These are phyloP conservation scores for Clamator glandarius DNA, from an alignment of 2,797 vertebrate species.

Conservation along the genomic window DNA sequence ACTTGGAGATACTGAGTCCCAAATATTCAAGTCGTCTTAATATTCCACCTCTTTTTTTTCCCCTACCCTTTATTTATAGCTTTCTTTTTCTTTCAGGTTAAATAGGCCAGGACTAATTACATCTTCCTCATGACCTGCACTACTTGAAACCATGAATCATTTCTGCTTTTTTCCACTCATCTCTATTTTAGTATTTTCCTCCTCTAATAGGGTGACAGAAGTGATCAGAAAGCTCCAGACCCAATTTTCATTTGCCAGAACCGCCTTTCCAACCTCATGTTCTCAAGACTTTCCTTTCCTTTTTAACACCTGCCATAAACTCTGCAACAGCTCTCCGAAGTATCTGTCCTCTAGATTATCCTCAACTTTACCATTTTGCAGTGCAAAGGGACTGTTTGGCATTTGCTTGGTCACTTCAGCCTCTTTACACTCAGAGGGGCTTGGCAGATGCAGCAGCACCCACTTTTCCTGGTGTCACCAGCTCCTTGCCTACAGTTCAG, in stretches of 20 bases:
- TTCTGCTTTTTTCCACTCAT: not conserved
- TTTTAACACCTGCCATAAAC: not conserved
- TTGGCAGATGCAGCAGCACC: not conserved
- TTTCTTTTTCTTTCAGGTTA: constrained; percentile 3
- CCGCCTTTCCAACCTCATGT: not conserved
- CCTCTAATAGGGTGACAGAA: not conserved
- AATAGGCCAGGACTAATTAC: constrained; percentile 35
- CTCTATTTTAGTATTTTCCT: not conserved
- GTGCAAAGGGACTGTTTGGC: not conserved
- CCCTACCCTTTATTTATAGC: not conserved
- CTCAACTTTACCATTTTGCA: not conserved
- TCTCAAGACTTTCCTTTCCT: not conserved
- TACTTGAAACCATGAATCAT: not conserved
- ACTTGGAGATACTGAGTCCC: not conserved
- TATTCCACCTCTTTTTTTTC: fast-evolving
- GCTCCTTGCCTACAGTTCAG: fast-evolving
- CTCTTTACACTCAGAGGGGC: not conserved
- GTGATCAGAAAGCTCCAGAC: not conserved
- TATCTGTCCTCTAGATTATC: not conserved
- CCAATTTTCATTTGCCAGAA: not conserved
- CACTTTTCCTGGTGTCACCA: fast-evolving
- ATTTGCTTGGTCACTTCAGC: not conserved
- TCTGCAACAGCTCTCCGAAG: not conserved
- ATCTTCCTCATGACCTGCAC: not conserved
- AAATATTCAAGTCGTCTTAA: not conserved